These are phyloP conservation scores for Gymnothorax reevesii DNA, from an alignment of 2,797 vertebrate species.

Conservation along the genomic window DNA sequence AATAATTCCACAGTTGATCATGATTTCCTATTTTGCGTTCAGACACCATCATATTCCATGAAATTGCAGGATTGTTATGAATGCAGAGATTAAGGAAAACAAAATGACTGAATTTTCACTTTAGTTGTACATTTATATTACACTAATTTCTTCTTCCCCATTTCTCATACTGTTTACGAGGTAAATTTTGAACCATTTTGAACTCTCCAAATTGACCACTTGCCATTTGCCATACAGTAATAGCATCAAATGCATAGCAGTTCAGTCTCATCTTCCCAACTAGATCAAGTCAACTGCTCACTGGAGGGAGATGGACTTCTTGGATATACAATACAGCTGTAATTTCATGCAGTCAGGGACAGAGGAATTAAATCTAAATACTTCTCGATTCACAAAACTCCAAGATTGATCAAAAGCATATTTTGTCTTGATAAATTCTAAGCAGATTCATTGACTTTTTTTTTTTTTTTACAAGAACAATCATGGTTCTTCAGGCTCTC, in stretches of 20 bases:
- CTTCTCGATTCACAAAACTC: too few relatives aligned
- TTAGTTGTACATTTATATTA: neutral
- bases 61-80: neutral
- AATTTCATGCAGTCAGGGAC: too few relatives aligned
- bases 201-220: neutral
- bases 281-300: neutral
- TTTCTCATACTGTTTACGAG: neutral
- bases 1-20: neutral
- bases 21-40: neutral
- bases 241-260: neutral
- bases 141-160: neutral
- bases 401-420: too few relatives aligned
- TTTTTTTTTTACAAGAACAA: too few relatives aligned
- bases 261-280: neutral
- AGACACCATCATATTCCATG: neutral
- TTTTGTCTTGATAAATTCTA: too few relatives aligned
- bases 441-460: too few relatives aligned
- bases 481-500: too few relatives aligned
- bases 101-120: neutral
- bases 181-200: neutral
- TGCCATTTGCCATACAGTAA: neutral
- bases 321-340: neutral
- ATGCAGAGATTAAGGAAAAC: neutral
- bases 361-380: too few relatives aligned
- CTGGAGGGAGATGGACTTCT: slow-evolving; percentile 12